Conservation (phyloP, 2,888 invertebrate genomes). For the Rhagonycha fulva region DNA sequence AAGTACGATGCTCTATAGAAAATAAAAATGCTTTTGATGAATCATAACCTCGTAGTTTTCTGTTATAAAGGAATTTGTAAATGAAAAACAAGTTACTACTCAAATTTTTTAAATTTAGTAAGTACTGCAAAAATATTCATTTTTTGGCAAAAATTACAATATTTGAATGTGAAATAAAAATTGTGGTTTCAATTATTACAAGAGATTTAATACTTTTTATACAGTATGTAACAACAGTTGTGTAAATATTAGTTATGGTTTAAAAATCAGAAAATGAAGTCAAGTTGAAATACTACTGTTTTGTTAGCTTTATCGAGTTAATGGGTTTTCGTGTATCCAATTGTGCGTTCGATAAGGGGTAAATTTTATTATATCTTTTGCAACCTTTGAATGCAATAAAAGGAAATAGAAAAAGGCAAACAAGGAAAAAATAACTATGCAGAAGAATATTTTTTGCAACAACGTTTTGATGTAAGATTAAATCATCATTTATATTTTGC, state of each 20-base stretch:
- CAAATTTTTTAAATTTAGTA: too few relatives aligned
- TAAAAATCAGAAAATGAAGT: background rate
- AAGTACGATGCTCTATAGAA: background rate
- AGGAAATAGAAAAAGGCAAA: background rate
- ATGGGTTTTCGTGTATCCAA: background rate
- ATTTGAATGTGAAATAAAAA: background rate
- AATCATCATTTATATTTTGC: background rate
- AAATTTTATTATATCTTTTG: background rate
- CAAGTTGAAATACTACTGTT: background rate
- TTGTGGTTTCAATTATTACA: background rate
- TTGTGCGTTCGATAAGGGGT: background rate
- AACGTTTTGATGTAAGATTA: background rate
- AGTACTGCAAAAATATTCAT: background rate
- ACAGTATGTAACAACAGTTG: background rate
- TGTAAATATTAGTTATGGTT: background rate
- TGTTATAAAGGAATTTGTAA: background rate
- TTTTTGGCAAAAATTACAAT: background rate
- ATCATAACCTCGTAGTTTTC: background rate
- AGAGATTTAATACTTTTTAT: background rate
- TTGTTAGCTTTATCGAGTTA: background rate
- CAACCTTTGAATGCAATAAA: background rate
- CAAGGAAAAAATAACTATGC: background rate
- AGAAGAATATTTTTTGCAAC: background rate
- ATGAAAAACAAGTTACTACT: background rate
- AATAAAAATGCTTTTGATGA: background rate